Evolutionary conservation across 2,113 vertebrate genomes (phyloP).

Genomic region (Ploceus nigricollis): DNA sequence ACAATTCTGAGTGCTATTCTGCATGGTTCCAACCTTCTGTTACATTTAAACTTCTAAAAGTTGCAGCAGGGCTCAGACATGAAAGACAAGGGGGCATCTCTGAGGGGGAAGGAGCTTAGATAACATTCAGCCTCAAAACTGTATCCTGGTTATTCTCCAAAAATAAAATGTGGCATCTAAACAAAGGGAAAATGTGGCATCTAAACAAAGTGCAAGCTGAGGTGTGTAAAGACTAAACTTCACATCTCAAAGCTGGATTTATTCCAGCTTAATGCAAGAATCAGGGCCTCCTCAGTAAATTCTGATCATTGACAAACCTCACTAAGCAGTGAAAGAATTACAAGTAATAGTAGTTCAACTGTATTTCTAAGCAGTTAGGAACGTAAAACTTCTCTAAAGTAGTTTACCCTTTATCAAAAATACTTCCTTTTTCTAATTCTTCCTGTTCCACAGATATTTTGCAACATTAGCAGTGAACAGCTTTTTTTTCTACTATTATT

Average conservation of each 20-base stretch:
- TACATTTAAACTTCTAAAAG: neutral
- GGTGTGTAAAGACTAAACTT: neutral
- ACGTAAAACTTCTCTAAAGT: neutral
- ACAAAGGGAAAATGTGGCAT: neutral
- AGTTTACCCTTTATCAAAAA: neutral
- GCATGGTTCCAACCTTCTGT: neutral
- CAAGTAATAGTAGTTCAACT: neutral
- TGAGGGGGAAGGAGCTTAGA: neutral
- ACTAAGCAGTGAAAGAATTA: neutral
- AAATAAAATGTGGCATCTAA: neutral
- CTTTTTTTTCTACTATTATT: neutral
- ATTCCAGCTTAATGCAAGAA: neutral
- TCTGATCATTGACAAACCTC: neutral
- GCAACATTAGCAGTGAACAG: neutral
- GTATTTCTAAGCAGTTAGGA: neutral
- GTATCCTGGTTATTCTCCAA: no score
- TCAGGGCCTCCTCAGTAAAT: neutral
- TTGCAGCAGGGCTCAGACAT: neutral
- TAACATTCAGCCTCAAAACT: neutral
- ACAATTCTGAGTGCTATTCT: neutral
- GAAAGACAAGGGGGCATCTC: accelerated
- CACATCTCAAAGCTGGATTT: neutral
- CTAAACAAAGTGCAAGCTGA: neutral
- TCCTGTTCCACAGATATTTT: neutral
- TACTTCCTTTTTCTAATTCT: neutral